Evolutionary conservation across 2,888 invertebrate genomes (phyloP).

Genomic region (Catonia carolina): DNA sequence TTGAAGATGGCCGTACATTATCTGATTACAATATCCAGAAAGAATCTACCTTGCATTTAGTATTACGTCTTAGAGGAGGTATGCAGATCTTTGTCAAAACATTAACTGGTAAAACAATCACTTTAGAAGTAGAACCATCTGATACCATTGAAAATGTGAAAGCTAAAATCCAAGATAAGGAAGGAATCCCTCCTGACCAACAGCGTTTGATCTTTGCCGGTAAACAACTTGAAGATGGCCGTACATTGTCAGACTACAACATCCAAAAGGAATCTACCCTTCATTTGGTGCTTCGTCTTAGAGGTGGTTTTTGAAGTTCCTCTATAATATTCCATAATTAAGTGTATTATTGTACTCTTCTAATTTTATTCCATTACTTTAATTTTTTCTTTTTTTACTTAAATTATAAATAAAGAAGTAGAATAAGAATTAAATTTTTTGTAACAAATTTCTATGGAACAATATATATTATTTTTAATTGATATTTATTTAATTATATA

Average conservation of each 20-base stretch:
- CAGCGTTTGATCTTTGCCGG: conserved; percentile 55
- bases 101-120: conserved; percentile 45
- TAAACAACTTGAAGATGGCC: conserved; percentile 54
- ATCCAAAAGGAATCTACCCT: conserved; percentile 56
- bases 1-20: conserved; percentile 54
- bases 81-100: conserved; percentile 51
- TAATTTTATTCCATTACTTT: too few species aligned
- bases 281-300: conserved; percentile 49
- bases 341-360: too few species aligned
- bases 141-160: conserved; percentile 60
- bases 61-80: conserved; percentile 47
- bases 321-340: too few species aligned
- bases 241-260: conserved; percentile 54
- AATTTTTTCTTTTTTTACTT: not conserved
- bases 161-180: conserved; percentile 52
- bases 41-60: conserved; percentile 53
- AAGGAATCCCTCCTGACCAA: conserved; percentile 55
- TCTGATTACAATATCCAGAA: conserved; percentile 59
- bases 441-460: too few species aligned
- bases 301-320: conserved; percentile 38
- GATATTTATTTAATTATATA: too few species aligned
- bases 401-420: not conserved
- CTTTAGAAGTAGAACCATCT: conserved; percentile 50
- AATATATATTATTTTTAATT: too few species aligned
- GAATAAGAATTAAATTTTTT: not conserved